Conservation (phyloP, 2,113 vertebrate genomes). For the Struthio camelus region DNA sequence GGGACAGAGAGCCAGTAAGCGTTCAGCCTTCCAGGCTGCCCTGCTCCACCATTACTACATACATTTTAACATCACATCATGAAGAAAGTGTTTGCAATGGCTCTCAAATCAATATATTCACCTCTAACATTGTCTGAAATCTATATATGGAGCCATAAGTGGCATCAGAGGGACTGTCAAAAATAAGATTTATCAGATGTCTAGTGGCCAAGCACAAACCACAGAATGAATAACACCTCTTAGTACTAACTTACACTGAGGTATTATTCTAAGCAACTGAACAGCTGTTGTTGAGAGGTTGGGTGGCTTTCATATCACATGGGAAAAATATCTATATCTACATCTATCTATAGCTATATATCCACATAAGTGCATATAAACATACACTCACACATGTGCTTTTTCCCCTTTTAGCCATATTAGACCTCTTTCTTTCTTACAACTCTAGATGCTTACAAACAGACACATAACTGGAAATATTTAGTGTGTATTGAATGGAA, state of each 20-base stretch:
- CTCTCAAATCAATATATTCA: not conserved
- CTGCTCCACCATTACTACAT: not conserved
- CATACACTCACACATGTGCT: accelerated
- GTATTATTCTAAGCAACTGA: not conserved
- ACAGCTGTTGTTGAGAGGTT: not conserved
- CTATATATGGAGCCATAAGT: not conserved
- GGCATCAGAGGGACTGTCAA: not conserved
- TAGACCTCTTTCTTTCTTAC: not conserved
- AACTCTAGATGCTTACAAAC: not conserved
- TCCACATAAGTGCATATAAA: not conserved
- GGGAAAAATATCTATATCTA: not conserved
- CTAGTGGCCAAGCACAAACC: not conserved
- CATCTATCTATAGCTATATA: not conserved
- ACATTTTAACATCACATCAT: not conserved
- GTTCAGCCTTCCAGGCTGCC: not conserved
- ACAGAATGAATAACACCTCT: not conserved
- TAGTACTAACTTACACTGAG: not conserved
- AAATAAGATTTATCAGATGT: not conserved
- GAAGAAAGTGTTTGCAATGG: not conserved
- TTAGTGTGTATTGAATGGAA: not conserved
- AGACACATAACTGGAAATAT: not conserved
- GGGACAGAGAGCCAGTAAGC: not conserved
- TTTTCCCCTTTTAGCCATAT: not conserved
- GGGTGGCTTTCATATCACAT: not conserved
- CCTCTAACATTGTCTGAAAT: not conserved